Base-by-base conservation (phyloP, 53 echinoderm and acorn worm species). In the Apostichopus leukothele region DNA sequence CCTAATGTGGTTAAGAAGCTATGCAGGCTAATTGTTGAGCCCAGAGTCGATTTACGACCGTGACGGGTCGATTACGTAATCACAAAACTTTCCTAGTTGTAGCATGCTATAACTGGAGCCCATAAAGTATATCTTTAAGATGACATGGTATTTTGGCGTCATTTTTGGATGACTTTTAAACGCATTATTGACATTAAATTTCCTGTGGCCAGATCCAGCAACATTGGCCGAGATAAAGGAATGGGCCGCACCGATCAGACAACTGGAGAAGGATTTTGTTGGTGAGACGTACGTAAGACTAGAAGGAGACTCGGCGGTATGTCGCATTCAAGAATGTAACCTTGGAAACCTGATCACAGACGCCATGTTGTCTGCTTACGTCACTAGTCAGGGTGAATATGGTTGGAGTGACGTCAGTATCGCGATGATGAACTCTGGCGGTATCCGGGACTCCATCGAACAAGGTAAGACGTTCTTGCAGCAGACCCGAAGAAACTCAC, bases 261-360 rank as follows among this genome's bases (percentile, higher is more conserved):
- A 93, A 39, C 79, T 89, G 3, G 92, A 93, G 50, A 75, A 54
- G 7, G 75, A 73, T 14, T 84, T 86, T 66, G 83, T 99, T 60
- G 99, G 94, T 3, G 71, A 88, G 60, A 89, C 94, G 1, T 88
- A 94, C 52, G 94, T 94, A 5, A 75, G 88, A 7, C 92, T 99
- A 11, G 92, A 99, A 27, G 94, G 96, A 5, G 86, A 86, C 1
- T 61, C 88, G 4, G 5, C 60, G 4, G 66, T 60, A 54, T 99
- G 99, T 76, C 94, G 99, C 5, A 51, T 92, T 39, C 79, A 66
- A 21, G 99, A 99, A 76, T 99, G 99, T 68, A 99, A 99, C 89
- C 86, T 99, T 9, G 99, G 99, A 18, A 99, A 99, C 76, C 55
- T 96, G 13, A 83, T 98, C 1, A 59, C 94, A 1, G 99, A 99